Percentiles rank a stretch among this genome's conserved stretches.
Evolutionary conservation across 2,888 invertebrate genomes (phyloP).

Genomic region (Lasioglossum marginatum): DNA sequence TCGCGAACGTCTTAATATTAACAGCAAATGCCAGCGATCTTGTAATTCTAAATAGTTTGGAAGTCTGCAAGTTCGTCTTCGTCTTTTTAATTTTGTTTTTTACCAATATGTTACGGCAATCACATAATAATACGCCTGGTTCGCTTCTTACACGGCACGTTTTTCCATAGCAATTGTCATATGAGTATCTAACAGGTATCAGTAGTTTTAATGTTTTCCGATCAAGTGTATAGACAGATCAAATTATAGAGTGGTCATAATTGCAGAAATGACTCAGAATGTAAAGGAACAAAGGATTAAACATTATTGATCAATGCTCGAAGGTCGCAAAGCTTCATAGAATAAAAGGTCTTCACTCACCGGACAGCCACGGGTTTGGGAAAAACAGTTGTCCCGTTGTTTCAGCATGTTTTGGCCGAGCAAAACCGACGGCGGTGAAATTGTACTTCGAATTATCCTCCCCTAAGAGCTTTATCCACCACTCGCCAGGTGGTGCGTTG

Average conservation of each 20-base stretch:
- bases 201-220: neutral
- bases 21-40: neutral
- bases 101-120: neutral
- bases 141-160: neutral
- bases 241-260: neutral
- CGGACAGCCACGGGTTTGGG: neutral
- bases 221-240: neutral
- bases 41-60: neutral
- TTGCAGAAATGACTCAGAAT: neutral
- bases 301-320: neutral
- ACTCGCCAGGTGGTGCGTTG: conserved; percentile 75
- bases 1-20: neutral
- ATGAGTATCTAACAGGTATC: neutral
- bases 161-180: neutral
- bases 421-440: conserved; percentile 49
- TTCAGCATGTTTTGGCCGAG: too few relatives aligned
- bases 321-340: neutral
- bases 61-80: neutral
- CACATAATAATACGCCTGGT: neutral
- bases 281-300: neutral
- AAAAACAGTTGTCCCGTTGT: neutral
- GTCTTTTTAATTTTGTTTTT: too few relatives aligned
- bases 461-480: conserved; percentile 72
- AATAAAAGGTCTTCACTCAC: conserved; percentile 32
- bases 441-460: conserved; percentile 71